Evolutionary conservation across 2,113 vertebrate species (phyloP).

Genomic region (Stigmatopora nigra): DNA sequence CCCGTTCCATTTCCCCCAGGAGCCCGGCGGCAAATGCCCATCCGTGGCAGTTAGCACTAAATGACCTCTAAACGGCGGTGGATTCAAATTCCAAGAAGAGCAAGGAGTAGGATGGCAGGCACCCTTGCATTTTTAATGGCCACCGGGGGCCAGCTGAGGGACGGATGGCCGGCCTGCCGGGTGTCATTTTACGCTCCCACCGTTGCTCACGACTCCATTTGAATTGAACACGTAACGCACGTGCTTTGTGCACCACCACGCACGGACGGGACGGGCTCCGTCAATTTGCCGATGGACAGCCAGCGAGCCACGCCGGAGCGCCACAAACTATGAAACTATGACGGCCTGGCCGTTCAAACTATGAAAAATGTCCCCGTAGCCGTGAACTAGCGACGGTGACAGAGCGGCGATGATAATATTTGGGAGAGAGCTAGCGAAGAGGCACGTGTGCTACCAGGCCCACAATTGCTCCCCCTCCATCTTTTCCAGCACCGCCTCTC

Average conservation of each 20-base stretch:
- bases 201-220: not conserved
- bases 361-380: too few species aligned
- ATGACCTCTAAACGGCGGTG: not conserved
- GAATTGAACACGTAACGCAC: too few species aligned
- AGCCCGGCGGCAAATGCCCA: too few species aligned
- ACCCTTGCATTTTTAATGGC: conserved; percentile 61
- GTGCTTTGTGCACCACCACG: too few species aligned
- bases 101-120: conserved; percentile 58
- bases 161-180: conserved; percentile 25
- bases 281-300: too few species aligned
- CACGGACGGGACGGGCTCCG: too few species aligned
- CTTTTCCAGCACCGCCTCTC: conserved; percentile 62
- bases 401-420: not conserved
- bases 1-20: too few species aligned
- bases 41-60: too few species aligned
- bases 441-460: not conserved
- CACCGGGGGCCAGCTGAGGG: conserved; percentile 34
- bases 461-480: not conserved
- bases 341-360: too few species aligned
- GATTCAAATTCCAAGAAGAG: conserved; percentile 2
- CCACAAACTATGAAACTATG: too few species aligned
- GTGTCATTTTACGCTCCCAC: conserved; percentile 3
- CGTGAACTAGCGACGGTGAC: not conserved
- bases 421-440: not conserved
- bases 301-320: too few species aligned